phyloP scores from a whole-genome alignment of 2,888 invertebrate genomes.

The Troilus luridus region DNA sequence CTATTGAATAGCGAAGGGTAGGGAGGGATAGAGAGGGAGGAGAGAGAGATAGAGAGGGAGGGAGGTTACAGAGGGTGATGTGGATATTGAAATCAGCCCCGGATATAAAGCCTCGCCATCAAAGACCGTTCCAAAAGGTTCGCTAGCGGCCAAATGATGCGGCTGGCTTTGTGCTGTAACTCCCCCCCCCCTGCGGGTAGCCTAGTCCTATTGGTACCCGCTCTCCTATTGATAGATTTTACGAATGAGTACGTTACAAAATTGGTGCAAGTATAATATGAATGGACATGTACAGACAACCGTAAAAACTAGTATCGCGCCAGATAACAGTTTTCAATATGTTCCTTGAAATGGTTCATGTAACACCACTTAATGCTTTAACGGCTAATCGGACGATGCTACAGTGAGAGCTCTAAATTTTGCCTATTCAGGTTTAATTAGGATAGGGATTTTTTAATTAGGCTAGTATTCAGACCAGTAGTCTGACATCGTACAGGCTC shows the following conservation, averaged over 20 bases:
- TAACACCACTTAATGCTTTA: too few relatives aligned
- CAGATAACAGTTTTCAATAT: too few relatives aligned
- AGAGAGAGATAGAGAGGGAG: neutral
- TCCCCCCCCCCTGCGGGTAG: too few relatives aligned
- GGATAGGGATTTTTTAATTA: too few relatives aligned
- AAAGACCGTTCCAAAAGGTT: neutral
- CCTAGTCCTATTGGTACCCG: too few relatives aligned
- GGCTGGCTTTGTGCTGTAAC: neutral
- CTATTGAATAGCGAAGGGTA: neutral
- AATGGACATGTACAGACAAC: neutral
- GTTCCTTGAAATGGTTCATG: too few relatives aligned
- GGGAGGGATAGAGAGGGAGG: neutral
- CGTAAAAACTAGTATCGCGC: neutral
- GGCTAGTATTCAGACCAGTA: too few relatives aligned
- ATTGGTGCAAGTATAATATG: neutral
- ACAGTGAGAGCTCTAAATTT: too few relatives aligned
- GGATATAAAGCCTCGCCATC: neutral
- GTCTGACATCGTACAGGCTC: too few relatives aligned
- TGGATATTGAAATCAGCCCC: conserved; percentile 21
- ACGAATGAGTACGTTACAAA: neutral
- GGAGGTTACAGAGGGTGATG: neutral
- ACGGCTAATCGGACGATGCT: too few relatives aligned
- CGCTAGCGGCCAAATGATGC: neutral
- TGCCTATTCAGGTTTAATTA: too few relatives aligned
- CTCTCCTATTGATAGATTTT: neutral